phyloP scores from a whole-genome alignment of 1,140 invertebrate genomes.

The Leptonema lineaticorne region DNA sequence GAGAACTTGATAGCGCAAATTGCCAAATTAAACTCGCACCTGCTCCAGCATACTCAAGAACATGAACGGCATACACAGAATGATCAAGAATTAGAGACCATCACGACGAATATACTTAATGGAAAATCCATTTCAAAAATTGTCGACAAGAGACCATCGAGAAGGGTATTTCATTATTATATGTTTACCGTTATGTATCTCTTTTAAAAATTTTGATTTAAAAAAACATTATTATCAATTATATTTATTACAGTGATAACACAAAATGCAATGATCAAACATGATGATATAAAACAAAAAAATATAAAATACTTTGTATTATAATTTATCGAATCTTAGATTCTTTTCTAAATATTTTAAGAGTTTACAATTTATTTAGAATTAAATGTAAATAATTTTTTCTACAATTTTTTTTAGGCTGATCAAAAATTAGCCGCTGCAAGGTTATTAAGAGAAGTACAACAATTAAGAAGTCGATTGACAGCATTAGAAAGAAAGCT shows the following conservation, averaged over 20 bases:
- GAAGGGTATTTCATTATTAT: slow-evolving; percentile 26
- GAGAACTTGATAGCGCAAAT: slow-evolving; percentile 16
- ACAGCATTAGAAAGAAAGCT: slow-evolving; percentile 49
- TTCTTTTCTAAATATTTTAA: too few relatives aligned
- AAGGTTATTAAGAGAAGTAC: slow-evolving; percentile 53
- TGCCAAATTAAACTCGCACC: slow-evolving; percentile 22
- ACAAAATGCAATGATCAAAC: too few relatives aligned
- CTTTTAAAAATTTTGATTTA: too few relatives aligned
- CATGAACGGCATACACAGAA: slow-evolving; percentile 25
- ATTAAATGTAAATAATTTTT: too few relatives aligned
- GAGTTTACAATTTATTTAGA: too few relatives aligned
- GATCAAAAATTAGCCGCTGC: slow-evolving; percentile 54
- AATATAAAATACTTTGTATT: too few relatives aligned
- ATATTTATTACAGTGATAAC: too few relatives aligned
- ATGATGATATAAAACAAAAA: too few relatives aligned
- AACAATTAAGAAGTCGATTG: slow-evolving; percentile 50
- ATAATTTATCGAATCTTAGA: too few relatives aligned
- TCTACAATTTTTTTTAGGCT: slow-evolving; percentile 15
- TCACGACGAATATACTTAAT: neutral
- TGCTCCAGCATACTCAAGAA: slow-evolving; percentile 27
- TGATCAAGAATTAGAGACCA: neutral
- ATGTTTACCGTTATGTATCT: too few relatives aligned
- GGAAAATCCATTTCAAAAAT: neutral
- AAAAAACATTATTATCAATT: too few relatives aligned
- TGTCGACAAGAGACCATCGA: slow-evolving; percentile 32